Evolutionary conservation across 2,113 vertebrate species (phyloP).

Genomic region (Catharus bicknelli): DNA sequence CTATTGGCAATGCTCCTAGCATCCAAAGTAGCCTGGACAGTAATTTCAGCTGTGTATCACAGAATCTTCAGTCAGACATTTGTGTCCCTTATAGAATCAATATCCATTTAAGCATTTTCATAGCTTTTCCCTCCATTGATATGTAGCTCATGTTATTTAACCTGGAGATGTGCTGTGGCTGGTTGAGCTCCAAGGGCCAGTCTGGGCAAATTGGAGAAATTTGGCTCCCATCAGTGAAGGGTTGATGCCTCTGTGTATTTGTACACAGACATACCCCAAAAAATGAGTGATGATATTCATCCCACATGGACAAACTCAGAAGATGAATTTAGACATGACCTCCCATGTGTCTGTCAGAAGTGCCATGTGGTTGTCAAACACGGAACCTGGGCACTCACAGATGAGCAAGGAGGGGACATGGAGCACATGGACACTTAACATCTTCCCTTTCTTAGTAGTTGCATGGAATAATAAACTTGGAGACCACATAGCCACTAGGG

Average conservation of each 20-base stretch:
- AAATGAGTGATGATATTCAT: neutral
- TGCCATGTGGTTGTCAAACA: neutral
- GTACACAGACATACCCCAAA: accelerated
- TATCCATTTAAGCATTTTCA: neutral
- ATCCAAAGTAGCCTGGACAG: neutral
- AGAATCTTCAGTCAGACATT: neutral
- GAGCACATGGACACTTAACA: accelerated
- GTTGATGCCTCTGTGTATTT: too few species aligned
- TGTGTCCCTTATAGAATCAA: neutral
- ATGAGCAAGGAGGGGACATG: accelerated
- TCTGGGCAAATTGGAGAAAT: neutral
- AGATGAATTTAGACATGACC: neutral
- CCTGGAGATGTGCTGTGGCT: neutral
- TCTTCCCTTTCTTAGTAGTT: neutral
- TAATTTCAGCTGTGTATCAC: neutral
- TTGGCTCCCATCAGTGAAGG: neutral
- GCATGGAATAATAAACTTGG: neutral
- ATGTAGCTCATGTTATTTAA: neutral
- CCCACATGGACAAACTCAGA: accelerated
- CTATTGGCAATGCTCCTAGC: neutral
- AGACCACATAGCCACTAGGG: accelerated
- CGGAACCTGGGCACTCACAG: neutral
- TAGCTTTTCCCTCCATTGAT: neutral
- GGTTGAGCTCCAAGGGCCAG: neutral
- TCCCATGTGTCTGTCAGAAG: neutral